These are phyloP conservation scores for Apteryx owenii DNA, from an alignment of 2,113 vertebrate species.

Conservation along the genomic window DNA sequence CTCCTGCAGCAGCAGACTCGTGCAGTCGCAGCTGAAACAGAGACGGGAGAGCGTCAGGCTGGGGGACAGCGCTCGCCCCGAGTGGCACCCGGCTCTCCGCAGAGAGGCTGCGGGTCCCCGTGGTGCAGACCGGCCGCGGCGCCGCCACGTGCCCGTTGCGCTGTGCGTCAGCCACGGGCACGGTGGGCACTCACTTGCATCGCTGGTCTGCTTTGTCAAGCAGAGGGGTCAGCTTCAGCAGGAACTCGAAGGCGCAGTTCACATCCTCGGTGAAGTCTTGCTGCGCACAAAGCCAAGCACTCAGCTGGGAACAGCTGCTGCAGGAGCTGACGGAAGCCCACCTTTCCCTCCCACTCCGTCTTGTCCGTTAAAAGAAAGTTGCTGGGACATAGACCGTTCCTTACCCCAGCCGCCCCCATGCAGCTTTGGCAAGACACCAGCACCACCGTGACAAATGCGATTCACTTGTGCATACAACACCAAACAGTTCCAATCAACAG, in stretches of 20 bases:
- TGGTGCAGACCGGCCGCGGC: rapidly evolving
- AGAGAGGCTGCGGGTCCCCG: rapidly evolving
- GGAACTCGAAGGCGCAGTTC: constrained; percentile 91
- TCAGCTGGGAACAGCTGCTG: neutral
- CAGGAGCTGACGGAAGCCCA: neutral
- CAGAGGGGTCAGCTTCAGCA: constrained; percentile 93
- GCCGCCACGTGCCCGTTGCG: rapidly evolving
- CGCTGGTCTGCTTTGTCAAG: constrained; percentile 96
- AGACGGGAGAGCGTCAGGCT: neutral
- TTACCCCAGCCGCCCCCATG: rapidly evolving
- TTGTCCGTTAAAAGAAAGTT: rapidly evolving
- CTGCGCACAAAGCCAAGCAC: neutral
- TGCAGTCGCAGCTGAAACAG: constrained; percentile 90
- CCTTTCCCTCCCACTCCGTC: neutral
- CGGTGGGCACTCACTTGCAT: constrained; percentile 86
- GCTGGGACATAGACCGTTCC: rapidly evolving
- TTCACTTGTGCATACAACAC: rapidly evolving
- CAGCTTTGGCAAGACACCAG: neutral
- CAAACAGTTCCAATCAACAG: rapidly evolving
- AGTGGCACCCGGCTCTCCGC: neutral
- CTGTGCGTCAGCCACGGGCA: neutral
- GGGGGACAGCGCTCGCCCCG: neutral
- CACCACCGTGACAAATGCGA: rapidly evolving
- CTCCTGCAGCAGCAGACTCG: constrained; percentile 91
- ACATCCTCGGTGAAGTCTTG: constrained; percentile 97